Evolutionary conservation across 1,140 invertebrate species (phyloP), one percentile per base, ranked within the genome.

Genomic region (Paraescarpia echinospica): DNA sequence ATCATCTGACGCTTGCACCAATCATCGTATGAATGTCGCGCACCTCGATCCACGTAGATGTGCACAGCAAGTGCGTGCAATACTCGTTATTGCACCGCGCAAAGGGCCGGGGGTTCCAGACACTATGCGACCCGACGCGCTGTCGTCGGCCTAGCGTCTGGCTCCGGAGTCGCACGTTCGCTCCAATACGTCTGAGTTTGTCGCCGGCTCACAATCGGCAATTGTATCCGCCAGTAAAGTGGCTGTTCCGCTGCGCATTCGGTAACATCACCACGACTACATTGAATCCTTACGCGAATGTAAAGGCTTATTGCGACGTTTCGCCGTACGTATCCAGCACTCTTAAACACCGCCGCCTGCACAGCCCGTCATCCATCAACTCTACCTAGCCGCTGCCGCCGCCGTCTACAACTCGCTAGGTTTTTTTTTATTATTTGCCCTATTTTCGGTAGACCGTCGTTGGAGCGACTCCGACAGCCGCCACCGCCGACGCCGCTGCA

Each of bases 361-460:
- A 27, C 9, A 18, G 59, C 27, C 4, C 59, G 59, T 77, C 59
- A 77, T 77, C 59, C 59, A 77, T 77, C 59, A 77, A 77, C 18
- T 5, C 59, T 77, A 77, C 59, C 59, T 14, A 12, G 59, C 59
- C 59, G 59, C 59, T 77, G 59, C 59, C 59, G 27, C 59, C 59
- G 59, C 59, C 59, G 59, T 77, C 48, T 8, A 4, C 59, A 77
- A 77, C 8, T 77, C 59, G 27, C 59, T 77, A 77, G 59, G 41
- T 41, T 77, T 77, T 77, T n/a, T 77, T 77, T 77, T 77, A 77
- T 77, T 77, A 77, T 77, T 77, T 77, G 59, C 59, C 59, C 59
- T 77, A 77, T 77, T 77, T 77, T 77, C 59, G 59, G 59, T 18
- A 77, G 59, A 77, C 59, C 8, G 59, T 77, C 59, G 59, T 77